Evolutionary conservation across 2,797 vertebrate genomes (phyloP).

Genomic region (Acanthopagrus latus): DNA sequence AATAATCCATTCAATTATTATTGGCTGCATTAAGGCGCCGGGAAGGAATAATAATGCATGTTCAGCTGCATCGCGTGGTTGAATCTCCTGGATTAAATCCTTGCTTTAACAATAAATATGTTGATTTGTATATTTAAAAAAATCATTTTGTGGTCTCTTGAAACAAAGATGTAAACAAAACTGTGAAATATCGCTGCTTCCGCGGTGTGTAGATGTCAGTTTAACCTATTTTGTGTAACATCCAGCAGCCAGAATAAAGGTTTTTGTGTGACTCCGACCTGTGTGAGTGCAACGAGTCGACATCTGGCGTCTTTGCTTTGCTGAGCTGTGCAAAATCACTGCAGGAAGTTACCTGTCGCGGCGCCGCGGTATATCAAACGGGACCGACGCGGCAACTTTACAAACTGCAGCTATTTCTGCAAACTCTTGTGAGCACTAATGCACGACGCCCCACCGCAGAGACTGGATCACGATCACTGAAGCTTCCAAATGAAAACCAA

Average conservation of each 20-base stretch:
- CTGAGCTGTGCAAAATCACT: too few relatives aligned
- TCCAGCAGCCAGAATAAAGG: too few relatives aligned
- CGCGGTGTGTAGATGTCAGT: too few relatives aligned
- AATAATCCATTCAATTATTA: slow-evolving; percentile 24
- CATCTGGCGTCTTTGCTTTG: neutral
- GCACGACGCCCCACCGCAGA: neutral
- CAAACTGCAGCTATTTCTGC: neutral
- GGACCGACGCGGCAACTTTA: neutral
- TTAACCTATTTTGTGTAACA: too few relatives aligned
- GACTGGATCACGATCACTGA: neutral
- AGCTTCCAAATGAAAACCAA: neutral
- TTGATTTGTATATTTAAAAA: neutral
- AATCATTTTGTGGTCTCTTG: neutral
- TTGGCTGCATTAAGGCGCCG: slow-evolving; percentile 22
- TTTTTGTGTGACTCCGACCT: too few relatives aligned
- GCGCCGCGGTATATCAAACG: neutral
- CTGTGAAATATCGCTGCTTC: neutral
- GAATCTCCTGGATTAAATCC: neutral
- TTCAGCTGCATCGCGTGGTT: neutral
- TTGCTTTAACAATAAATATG: neutral
- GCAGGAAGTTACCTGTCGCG: neutral
- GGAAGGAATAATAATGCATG: neutral
- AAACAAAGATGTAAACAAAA: too few relatives aligned
- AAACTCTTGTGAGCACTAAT: neutral
- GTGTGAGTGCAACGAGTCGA: too few relatives aligned